These are phyloP conservation scores for Bombus affinis DNA, from an alignment of 1,140 invertebrate genomes.

Conservation along the genomic window DNA sequence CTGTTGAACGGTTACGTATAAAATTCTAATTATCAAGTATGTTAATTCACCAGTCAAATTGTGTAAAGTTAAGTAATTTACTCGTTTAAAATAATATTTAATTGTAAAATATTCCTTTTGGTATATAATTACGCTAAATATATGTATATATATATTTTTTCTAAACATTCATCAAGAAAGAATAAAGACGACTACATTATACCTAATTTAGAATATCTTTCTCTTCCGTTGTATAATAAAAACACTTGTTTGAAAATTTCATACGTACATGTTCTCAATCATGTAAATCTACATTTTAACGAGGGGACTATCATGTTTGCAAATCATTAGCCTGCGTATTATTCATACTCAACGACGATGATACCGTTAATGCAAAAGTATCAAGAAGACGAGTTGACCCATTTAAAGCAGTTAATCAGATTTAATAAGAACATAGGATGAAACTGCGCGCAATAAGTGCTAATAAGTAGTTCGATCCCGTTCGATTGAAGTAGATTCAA, in stretches of 20 bases:
- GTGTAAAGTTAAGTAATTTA: no score
- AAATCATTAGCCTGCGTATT: background rate
- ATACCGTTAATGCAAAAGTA: constrained; percentile 35
- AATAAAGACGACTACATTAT: no score
- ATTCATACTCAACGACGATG: background rate
- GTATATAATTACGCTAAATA: no score
- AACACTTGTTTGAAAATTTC: background rate
- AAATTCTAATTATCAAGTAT: no score
- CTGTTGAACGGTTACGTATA: no score
- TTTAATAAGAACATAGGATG: background rate
- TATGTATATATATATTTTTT: no score
- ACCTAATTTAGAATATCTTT: no score
- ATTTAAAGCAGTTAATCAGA: constrained; percentile 24
- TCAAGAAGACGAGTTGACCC: background rate
- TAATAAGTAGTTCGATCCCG: background rate
- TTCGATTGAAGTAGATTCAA: background rate
- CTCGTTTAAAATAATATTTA: no score
- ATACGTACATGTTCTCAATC: background rate
- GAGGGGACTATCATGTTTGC: background rate
- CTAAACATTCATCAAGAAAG: no score
- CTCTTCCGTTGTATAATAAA: no score
- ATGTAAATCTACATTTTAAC: background rate
- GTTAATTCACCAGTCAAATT: no score
- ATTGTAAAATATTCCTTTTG: no score
- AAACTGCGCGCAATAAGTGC: background rate